Conservation (phyloP, 2,888 invertebrate genomes). For the Eumerus sabulonum region DNA sequence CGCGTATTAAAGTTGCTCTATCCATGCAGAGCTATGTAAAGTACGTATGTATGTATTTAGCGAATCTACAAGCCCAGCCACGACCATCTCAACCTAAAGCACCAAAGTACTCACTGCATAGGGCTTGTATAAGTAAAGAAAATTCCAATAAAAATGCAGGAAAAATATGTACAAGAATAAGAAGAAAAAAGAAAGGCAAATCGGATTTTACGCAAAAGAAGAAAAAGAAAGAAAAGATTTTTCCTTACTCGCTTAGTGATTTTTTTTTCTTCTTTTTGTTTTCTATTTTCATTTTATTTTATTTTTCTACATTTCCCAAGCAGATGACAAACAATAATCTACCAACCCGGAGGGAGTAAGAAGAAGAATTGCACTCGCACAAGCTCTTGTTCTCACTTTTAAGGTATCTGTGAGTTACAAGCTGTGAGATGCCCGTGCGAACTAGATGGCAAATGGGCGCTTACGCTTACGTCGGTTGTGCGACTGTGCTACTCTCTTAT, state of each 20-base stretch:
- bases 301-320: slow-evolving; percentile 61
- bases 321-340: slow-evolving; percentile 64
- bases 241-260: slow-evolving; percentile 2
- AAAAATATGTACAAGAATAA: slow-evolving; percentile 6
- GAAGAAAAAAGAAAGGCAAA: neutral
- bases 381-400: slow-evolving; percentile 52
- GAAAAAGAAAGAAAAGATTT: slow-evolving; percentile 29
- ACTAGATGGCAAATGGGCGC: slow-evolving; percentile 56
- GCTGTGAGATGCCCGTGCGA: slow-evolving; percentile 11
- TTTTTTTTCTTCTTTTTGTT: too few species aligned
- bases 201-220: slow-evolving; percentile 53
- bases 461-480: slow-evolving; percentile 13
- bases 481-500: too few species aligned
- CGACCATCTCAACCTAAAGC: slow-evolving; percentile 64
- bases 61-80: slow-evolving; percentile 37
- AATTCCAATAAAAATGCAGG: slow-evolving; percentile 59
- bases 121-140: slow-evolving; percentile 33
- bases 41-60: slow-evolving; percentile 18
- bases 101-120: slow-evolving; percentile 34
- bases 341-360: slow-evolving; percentile 47
- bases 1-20: slow-evolving; percentile 47
- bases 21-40: slow-evolving; percentile 57
- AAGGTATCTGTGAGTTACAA: slow-evolving; percentile 20
- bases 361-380: slow-evolving; percentile 40
- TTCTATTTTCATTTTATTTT: slow-evolving; percentile 23